A percentile compares a stretch with the other conserved stretches of the same genome.
These are phyloP conservation scores for Miichthys miiuy DNA, from an alignment of 2,797 vertebrate genomes.

Conservation along the genomic window DNA sequence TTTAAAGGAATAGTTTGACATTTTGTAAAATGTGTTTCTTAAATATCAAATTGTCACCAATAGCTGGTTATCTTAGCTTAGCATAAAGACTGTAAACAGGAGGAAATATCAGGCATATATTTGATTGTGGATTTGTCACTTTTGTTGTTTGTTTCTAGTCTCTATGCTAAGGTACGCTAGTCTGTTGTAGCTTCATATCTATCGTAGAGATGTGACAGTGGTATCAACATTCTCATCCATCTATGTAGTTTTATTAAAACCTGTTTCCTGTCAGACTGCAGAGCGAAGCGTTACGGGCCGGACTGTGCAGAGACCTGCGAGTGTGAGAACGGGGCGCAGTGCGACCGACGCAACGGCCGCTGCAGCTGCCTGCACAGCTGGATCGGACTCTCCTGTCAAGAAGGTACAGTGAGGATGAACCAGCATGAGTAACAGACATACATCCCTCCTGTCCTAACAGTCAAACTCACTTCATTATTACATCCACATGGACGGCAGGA, in stretches of 20 bases:
- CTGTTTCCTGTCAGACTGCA: conserved; percentile 85
- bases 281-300: conserved; percentile 85
- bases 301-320: conserved; percentile 87
- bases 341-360: conserved; percentile 85
- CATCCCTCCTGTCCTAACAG: background rate
- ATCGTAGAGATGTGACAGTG: background rate
- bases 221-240: background rate
- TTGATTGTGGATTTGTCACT: too few species aligned
- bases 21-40: background rate
- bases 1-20: background rate
- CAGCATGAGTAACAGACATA: background rate
- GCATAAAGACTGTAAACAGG: too few species aligned
- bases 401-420: conserved; percentile 82
- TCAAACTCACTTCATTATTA: background rate
- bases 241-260: background rate
- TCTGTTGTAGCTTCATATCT: background rate
- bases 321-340: conserved; percentile 86
- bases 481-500: conserved; percentile 28
- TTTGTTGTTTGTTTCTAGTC: too few species aligned
- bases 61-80: too few species aligned
- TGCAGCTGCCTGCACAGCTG: conserved; percentile 88
- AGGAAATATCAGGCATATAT: too few species aligned
- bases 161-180: background rate
- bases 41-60: too few species aligned
- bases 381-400: conserved; percentile 87